Evolutionary conservation across 2,113 vertebrate species (phyloP).

Genomic region (Microcebus jonahi): DNA sequence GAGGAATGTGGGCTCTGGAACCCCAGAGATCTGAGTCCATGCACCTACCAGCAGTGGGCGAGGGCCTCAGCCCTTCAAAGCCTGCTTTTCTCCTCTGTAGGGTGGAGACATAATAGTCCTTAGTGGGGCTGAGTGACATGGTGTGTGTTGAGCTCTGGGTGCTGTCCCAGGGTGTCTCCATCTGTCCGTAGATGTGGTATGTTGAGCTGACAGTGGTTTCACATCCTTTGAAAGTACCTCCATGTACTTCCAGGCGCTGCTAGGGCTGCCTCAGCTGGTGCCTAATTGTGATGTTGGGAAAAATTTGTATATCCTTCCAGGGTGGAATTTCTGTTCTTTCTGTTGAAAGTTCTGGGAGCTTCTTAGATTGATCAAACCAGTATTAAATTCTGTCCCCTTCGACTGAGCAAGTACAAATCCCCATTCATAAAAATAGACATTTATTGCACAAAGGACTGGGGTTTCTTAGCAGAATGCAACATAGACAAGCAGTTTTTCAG

Average conservation of each 20-base stretch:
- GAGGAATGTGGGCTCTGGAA: not conserved
- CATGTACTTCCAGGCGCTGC: fast-evolving
- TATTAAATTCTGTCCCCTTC: not conserved
- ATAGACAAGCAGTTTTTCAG: not conserved
- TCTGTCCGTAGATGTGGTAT: not conserved
- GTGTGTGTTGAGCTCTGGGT: not conserved
- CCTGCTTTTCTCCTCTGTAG: not conserved
- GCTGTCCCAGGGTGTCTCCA: not conserved
- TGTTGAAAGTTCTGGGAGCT: not conserved
- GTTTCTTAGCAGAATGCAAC: not conserved
- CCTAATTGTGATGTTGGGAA: not conserved
- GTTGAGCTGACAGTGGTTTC: not conserved
- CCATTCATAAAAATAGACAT: not conserved
- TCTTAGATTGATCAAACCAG: not conserved
- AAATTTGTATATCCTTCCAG: not conserved
- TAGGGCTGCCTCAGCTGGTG: not conserved
- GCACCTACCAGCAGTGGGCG: no score
- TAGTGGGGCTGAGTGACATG: fast-evolving
- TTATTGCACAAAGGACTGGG: not conserved
- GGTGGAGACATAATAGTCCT: not conserved
- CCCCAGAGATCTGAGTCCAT: not conserved
- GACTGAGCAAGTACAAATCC: not conserved
- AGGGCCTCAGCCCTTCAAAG: not conserved
- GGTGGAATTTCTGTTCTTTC: not conserved
- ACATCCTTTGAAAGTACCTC: fast-evolving